phyloP scores from a whole-genome alignment of 2,113 vertebrate genomes.

The Onychostruthus taczanowskii region DNA sequence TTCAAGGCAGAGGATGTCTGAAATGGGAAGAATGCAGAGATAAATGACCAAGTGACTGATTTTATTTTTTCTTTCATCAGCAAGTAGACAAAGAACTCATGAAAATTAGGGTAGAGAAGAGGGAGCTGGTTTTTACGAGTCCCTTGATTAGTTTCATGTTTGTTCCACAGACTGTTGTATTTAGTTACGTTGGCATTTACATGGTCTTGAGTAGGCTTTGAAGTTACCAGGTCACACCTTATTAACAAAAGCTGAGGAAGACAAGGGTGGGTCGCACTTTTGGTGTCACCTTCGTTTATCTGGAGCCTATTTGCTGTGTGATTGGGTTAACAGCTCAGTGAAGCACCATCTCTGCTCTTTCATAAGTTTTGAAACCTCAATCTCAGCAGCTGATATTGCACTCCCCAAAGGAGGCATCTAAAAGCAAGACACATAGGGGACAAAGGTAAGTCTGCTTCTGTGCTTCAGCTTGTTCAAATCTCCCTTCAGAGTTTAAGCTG shows the following conservation, averaged over 20 bases:
- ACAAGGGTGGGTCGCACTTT: not conserved
- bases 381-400: not conserved
- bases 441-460: not conserved
- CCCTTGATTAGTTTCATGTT: not conserved
- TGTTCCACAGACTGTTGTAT: not conserved
- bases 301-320: slow-evolving; percentile 10
- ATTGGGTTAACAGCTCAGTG: not conserved
- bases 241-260: slow-evolving; percentile 14
- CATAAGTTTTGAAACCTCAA: not conserved
- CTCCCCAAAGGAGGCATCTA: not conserved
- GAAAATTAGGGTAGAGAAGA: not conserved
- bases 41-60: not conserved
- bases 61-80: not conserved
- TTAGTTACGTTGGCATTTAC: slow-evolving; percentile 9
- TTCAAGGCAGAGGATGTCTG: not conserved
- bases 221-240: slow-evolving; percentile 36
- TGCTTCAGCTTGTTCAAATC: not conserved
- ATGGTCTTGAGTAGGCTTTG: not conserved
- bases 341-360: not conserved
- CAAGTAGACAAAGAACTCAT: not conserved
- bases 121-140: not conserved
- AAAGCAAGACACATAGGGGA: not conserved
- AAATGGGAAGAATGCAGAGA: not conserved
- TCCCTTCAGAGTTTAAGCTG: not conserved
- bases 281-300: not conserved